phyloP scores from a whole-genome alignment of 1,140 invertebrate genomes.

The Saxidomus purpurata region DNA sequence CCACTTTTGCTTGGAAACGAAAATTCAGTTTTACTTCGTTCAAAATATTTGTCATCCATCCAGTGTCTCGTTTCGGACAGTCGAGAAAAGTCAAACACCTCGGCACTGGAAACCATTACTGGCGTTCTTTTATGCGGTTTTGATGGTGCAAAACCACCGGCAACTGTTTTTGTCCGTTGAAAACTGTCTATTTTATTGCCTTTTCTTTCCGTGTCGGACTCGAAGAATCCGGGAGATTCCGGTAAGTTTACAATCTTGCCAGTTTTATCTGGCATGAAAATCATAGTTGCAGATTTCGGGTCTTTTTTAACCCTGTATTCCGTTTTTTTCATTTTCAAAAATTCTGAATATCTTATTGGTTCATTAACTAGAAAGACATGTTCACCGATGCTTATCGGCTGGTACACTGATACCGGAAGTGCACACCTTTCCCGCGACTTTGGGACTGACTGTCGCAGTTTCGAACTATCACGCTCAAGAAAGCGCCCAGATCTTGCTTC shows the following conservation, averaged over 20 bases:
- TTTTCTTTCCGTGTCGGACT: background rate
- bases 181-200: background rate
- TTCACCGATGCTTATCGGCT: conserved; percentile 56
- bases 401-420: conserved; percentile 58
- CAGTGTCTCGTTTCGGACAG: conserved; percentile 30
- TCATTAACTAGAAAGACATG: conserved; percentile 53
- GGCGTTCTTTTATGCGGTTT: conserved; percentile 35
- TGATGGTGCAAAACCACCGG: background rate
- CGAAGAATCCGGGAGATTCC: background rate
- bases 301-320: conserved; percentile 31
- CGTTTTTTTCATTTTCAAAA: conserved; percentile 37
- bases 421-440: conserved; percentile 44
- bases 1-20: conserved; percentile 15
- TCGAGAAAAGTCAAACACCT: conserved; percentile 61
- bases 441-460: conserved; percentile 24
- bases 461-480: background rate
- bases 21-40: conserved; percentile 53
- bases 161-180: conserved; percentile 7
- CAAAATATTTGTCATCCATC: conserved; percentile 8
- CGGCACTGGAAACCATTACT: conserved; percentile 45
- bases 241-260: background rate
- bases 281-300: conserved; percentile 27
- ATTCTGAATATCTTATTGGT: conserved; percentile 57
- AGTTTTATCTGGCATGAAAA: background rate
- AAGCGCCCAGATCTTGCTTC: background rate